Percentiles rank a stretch among this genome's conserved stretches.
These are phyloP conservation scores for Microctenopoma steveboyesi DNA, from an alignment of 2,797 vertebrate genomes.

Conservation along the genomic window DNA sequence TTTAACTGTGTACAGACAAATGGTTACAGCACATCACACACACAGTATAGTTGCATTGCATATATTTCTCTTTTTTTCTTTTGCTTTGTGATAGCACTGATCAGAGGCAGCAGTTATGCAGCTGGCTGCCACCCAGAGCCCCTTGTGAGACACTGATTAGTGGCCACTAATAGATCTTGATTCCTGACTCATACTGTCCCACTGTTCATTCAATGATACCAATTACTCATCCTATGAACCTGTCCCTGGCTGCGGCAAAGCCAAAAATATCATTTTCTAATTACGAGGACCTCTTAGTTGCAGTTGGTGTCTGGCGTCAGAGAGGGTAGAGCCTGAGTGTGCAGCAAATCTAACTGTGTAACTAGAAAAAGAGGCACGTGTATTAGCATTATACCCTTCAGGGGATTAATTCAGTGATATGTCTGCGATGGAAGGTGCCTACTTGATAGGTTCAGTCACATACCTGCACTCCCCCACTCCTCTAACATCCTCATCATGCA, in stretches of 20 bases:
- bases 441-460: slow-evolving; percentile 26
- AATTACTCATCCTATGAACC: slow-evolving; percentile 72
- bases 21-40: not conserved
- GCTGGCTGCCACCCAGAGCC: slow-evolving; percentile 54
- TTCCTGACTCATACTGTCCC: slow-evolving; percentile 69
- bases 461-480: slow-evolving; percentile 15
- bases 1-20: not conserved
- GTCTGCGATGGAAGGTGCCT: slow-evolving; percentile 18
- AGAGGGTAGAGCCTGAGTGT: not conserved
- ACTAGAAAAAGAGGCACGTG: not conserved
- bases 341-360: slow-evolving; percentile 11
- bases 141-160: slow-evolving; percentile 60
- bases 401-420: slow-evolving; percentile 30
- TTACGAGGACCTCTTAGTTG: slow-evolving; percentile 42
- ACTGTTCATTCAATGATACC: slow-evolving; percentile 66
- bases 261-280: slow-evolving; percentile 70
- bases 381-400: slow-evolving; percentile 2
- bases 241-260: slow-evolving; percentile 32
- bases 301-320: slow-evolving; percentile 29
- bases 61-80: slow-evolving; percentile 5
- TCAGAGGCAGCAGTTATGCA: slow-evolving; percentile 21
- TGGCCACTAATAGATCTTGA: slow-evolving; percentile 67
- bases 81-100: slow-evolving; percentile 45
- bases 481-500: slow-evolving; percentile 26
- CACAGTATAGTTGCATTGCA: not conserved